Conservation (phyloP, 2,888 invertebrate genomes). For the Flabesymbios commensalis region DNA sequence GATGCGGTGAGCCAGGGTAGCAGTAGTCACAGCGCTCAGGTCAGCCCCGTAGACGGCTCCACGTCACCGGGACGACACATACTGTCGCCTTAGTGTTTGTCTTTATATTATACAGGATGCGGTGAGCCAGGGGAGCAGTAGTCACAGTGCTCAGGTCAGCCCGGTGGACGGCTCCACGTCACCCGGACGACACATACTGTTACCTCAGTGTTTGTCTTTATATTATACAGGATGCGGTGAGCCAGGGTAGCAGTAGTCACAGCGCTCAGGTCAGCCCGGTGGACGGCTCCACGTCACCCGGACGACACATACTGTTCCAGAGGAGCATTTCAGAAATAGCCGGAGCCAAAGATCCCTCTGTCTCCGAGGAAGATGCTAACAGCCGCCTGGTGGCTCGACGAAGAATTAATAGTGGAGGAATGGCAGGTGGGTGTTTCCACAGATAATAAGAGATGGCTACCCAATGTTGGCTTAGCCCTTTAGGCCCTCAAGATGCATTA, state of each 20-base stretch:
- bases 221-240: conserved; percentile 2
- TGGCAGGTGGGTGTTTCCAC: conserved; percentile 57
- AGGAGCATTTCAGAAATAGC: conserved; percentile 58
- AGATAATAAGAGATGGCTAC: neutral
- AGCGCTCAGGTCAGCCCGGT: conserved; percentile 55
- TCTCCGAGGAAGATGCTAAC: conserved; percentile 32
- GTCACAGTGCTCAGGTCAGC: conserved; percentile 52
- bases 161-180: conserved; percentile 39
- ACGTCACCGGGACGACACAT: no score
- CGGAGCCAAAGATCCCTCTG: conserved; percentile 32
- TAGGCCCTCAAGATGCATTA: no score
- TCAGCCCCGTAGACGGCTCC: no score
- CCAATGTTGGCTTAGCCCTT: no score
- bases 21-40: no score
- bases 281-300: conserved; percentile 25
- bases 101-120: no score
- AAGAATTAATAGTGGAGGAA: conserved; percentile 73
- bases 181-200: conserved; percentile 28
- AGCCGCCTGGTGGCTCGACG: conserved; percentile 43
- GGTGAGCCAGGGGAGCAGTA: neutral
- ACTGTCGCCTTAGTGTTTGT: no score
- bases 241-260: conserved; percentile 19
- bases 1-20: neutral
- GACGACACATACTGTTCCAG: conserved; percentile 46
- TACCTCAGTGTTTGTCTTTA: no score